Conservation (phyloP, 2,797 vertebrate genomes). For the Podargus strigoides region DNA sequence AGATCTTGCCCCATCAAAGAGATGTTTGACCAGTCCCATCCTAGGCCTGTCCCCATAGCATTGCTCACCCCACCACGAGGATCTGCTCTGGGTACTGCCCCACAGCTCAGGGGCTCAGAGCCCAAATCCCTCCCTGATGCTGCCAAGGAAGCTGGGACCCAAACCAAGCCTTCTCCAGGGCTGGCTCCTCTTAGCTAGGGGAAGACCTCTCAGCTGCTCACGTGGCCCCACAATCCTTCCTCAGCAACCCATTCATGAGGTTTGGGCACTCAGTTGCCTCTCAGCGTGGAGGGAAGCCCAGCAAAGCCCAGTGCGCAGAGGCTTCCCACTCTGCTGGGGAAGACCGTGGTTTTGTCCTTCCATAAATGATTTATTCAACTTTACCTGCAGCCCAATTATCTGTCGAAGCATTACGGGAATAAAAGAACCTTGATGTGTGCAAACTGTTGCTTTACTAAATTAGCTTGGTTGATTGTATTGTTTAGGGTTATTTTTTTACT, state of each 20-base stretch:
- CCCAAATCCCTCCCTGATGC: neutral
- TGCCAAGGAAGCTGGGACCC: neutral
- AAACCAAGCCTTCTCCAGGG: neutral
- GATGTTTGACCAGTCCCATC: neutral
- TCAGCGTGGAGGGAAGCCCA: neutral
- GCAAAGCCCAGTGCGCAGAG: neutral
- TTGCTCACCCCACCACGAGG: neutral
- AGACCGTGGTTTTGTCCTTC: neutral
- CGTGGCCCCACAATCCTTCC: neutral
- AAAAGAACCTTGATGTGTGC: neutral
- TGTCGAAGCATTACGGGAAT: neutral
- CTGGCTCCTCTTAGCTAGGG: neutral
- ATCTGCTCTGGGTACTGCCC: neutral
- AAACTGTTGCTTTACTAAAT: neutral
- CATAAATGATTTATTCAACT: neutral
- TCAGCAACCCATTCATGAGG: neutral
- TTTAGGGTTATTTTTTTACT: neutral
- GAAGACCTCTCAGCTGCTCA: neutral
- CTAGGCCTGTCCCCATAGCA: neutral
- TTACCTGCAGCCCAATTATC: neutral
- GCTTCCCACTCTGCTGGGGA: neutral
- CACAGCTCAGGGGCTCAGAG: neutral
- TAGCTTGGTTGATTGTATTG: neutral
- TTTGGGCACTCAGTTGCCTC: rapidly evolving
- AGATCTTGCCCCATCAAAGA: neutral